phyloP scores from a whole-genome alignment of 2,797 vertebrate genomes.

The Bradypodion ventrale region DNA sequence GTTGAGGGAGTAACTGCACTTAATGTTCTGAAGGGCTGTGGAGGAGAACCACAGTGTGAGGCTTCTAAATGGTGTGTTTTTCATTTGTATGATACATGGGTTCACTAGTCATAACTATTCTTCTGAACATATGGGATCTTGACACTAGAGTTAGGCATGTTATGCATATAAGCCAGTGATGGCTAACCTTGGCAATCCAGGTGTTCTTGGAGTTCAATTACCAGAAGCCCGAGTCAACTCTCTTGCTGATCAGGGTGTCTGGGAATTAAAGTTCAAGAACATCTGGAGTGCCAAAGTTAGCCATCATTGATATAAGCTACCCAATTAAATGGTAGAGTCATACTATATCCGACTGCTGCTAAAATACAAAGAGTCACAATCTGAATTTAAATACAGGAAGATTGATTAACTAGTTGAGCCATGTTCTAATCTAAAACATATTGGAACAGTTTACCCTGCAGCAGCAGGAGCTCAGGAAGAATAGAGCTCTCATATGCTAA shows the following conservation, averaged over 20 bases:
- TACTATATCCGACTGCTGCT: neutral
- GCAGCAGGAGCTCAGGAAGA: neutral
- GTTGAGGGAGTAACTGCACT: too few relatives aligned
- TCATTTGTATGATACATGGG: neutral
- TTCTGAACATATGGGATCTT: neutral
- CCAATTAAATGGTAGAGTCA: neutral
- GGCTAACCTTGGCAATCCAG: too few relatives aligned
- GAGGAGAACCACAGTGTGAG: too few relatives aligned
- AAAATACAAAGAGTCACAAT: neutral
- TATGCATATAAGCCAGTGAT: too few relatives aligned
- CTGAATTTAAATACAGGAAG: neutral
- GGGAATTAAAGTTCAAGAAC: too few relatives aligned
- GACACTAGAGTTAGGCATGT: neutral
- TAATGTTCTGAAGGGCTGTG: too few relatives aligned
- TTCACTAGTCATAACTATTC: rapidly evolving
- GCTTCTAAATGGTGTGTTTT: neutral
- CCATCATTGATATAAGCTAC: neutral
- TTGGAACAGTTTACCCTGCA: neutral
- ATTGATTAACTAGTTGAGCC: neutral
- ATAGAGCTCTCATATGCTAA: neutral
- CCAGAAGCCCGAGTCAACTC: too few relatives aligned
- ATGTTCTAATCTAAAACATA: neutral
- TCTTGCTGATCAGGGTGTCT: too few relatives aligned
- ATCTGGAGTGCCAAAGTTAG: too few relatives aligned
- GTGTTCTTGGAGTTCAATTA: too few relatives aligned